Base-by-base conservation (phyloP, 1,140 invertebrate species). In the Drosophila grimshawi region DNA sequence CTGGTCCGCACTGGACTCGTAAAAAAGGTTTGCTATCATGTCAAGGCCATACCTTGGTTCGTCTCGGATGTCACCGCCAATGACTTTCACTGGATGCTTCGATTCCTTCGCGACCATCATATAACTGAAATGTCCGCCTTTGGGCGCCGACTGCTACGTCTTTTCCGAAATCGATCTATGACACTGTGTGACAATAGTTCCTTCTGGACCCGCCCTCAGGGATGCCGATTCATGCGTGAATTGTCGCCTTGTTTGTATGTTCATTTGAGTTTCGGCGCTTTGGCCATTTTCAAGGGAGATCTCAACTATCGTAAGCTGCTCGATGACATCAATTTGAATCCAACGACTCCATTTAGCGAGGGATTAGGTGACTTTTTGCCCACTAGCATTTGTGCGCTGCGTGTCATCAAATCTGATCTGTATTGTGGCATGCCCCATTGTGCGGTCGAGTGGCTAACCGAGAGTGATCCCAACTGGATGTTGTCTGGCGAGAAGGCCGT, bases 271-370 rank as follows among this genome's bases (percentile, higher is more conserved):
- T 80, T 95, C 88, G 94, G 97, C 0, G 93, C 94, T 52, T 92
- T 98, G 3, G 80, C 97, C 0, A 95, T 99, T 80, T 98, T 99
- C 92, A 99, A 99, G 94, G 99, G 99, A 0, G 97, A 99, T 91
- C 93, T 99, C 8, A 99, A 99, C 93, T 99, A 99, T 92, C 93
- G 98, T 45, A 99, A 99, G 94, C 93, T 99, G 35, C 93, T 98
- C 6, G 97, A 96, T 0, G 99, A 99, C 92, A 94, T 95, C 37
- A 96, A 97, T 78, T 99, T 97, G 96, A 93, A 95, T 5, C 93
- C 95, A 2, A 95, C 94, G 0, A 96, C 95, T 0, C 86, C 94
- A 2, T 97, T 99, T 81, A 86, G 93, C n/a, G 72, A 93, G 3
- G 95, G 96, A 51, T 85, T 99, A 3, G 94, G 95, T 86, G 96